Conservation (phyloP, 1,140 invertebrate species). For the Chrysomallon squamiferum region DNA sequence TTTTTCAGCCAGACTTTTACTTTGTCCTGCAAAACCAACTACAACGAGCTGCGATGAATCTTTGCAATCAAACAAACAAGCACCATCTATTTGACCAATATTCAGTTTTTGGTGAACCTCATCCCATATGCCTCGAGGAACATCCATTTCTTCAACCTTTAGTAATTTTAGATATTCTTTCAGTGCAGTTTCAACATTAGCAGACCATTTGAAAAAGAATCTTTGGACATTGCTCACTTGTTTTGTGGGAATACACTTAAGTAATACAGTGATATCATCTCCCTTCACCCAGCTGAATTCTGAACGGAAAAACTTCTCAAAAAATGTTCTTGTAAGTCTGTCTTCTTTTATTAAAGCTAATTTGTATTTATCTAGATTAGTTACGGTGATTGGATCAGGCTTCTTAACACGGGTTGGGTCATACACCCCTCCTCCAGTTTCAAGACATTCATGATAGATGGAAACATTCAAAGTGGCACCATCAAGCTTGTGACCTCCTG, state of each 20-base stretch:
- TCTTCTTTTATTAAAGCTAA: constrained; percentile 9
- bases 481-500: constrained; percentile 21
- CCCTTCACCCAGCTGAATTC: background rate
- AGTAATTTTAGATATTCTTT: constrained; percentile 1
- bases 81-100: constrained; percentile 12
- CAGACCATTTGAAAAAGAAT: constrained; percentile 18
- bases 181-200: constrained; percentile 5
- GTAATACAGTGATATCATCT: background rate
- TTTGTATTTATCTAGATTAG: constrained; percentile 3
- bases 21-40: constrained; percentile 20
- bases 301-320: background rate
- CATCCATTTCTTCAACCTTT: constrained; percentile 1
- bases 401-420: constrained; percentile 7
- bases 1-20: constrained; percentile 15
- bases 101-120: constrained; percentile 13
- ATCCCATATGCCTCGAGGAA: constrained; percentile 26
- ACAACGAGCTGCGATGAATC: constrained; percentile 14
- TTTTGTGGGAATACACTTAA: constrained; percentile 19
- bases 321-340: background rate
- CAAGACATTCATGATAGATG: constrained; percentile 30
- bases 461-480: constrained; percentile 13
- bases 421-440: constrained; percentile 8
- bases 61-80: constrained; percentile 13
- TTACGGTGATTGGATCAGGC: background rate
- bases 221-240: constrained; percentile 15